Evolutionary conservation across 1,140 invertebrate genomes (phyloP).

Genomic region (Nylanderia fulva): DNA sequence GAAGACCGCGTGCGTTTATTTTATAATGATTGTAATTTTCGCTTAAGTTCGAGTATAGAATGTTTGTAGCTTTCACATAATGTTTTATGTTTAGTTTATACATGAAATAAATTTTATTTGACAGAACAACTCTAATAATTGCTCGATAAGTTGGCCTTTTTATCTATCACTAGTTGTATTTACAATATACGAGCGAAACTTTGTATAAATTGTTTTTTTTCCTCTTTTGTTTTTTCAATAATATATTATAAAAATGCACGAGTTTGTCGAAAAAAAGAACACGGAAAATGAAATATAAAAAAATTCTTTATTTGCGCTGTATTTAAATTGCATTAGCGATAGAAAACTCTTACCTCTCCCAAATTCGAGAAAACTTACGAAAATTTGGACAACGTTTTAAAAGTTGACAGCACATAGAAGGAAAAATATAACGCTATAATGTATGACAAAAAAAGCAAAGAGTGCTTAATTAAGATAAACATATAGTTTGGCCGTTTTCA

Average conservation of each 20-base stretch:
- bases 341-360: neutral
- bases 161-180: no score
- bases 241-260: neutral
- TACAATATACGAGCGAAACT: no score
- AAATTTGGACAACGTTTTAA: neutral
- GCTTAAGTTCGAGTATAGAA: no score
- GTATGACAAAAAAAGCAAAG: neutral
- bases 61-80: no score
- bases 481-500: conserved; percentile 39
- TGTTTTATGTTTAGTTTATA: no score
- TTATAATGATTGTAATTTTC: no score
- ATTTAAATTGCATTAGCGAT: no score
- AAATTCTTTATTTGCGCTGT: neutral
- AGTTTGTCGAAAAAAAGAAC: neutral
- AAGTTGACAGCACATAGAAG: neutral
- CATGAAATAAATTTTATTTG: no score
- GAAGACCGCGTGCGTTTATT: no score
- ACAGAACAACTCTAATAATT: no score
- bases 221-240: neutral
- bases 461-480: conserved; percentile 29
- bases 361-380: neutral
- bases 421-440: neutral
- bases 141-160: no score
- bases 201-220: neutral
- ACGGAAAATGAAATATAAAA: neutral